Conservation (phyloP, 2,113 vertebrate species). For the Zosterops borbonicus region DNA sequence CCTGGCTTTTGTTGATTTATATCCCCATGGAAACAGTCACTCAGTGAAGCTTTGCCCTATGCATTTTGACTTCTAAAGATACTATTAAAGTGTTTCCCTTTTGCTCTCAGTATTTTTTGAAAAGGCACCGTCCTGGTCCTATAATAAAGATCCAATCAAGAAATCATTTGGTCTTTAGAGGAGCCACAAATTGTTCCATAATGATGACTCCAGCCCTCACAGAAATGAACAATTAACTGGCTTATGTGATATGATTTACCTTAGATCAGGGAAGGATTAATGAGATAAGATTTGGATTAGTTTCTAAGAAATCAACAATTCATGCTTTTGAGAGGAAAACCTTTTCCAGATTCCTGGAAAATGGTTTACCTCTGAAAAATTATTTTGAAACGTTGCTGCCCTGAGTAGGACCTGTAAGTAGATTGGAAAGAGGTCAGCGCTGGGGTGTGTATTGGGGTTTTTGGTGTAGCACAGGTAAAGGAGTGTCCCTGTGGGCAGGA, state of each 20-base stretch:
- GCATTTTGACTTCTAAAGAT: neutral
- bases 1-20: neutral
- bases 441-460: rapidly evolving
- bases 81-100: neutral
- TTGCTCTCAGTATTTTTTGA: neutral
- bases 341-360: neutral
- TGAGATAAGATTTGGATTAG: neutral
- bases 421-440: neutral
- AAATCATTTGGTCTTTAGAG: neutral
- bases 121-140: neutral
- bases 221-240: neutral
- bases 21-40: neutral
- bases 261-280: neutral
- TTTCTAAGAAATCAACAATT: neutral
- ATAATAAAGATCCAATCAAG: neutral
- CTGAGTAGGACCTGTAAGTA: neutral
- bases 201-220: neutral
- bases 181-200: neutral
- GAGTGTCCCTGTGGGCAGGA: neutral
- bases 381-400: neutral
- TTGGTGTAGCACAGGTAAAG: neutral
- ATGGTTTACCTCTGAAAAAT: neutral
- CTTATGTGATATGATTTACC: neutral
- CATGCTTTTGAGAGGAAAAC: neutral
- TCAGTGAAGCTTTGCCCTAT: neutral